These are phyloP conservation scores for Vanessa atalanta DNA, from an alignment of 1,140 invertebrate species.

Conservation along the genomic window DNA sequence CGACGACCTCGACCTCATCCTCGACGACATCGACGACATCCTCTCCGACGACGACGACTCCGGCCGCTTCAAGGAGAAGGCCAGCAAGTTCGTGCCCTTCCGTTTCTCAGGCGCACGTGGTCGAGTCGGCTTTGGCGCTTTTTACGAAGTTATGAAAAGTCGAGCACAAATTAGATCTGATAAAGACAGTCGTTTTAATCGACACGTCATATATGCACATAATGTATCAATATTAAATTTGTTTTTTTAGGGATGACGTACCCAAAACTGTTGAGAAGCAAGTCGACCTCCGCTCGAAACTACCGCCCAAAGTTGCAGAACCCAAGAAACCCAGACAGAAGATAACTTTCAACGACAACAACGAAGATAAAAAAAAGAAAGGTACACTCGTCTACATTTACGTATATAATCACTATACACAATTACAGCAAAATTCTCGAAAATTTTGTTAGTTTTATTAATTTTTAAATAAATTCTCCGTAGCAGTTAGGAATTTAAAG, in stretches of 20 bases:
- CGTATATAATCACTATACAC: background rate
- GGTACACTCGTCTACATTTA: conserved; percentile 31
- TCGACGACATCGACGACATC: conserved; percentile 71
- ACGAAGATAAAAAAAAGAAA: conserved; percentile 53
- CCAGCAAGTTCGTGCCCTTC: too few species aligned
- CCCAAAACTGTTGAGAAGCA: conserved; percentile 34
- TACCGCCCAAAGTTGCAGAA: conserved; percentile 47
- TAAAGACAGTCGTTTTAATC: too few species aligned
- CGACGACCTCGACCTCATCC: conserved; percentile 69
- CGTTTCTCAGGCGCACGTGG: too few species aligned
- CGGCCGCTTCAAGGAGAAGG: conserved; percentile 52
- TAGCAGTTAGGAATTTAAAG: background rate
- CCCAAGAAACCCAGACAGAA: conserved; percentile 52
- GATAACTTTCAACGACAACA: conserved; percentile 55
- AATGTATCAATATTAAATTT: too few species aligned
- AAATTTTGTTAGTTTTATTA: too few species aligned
- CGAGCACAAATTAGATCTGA: too few species aligned
- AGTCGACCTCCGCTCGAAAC: conserved; percentile 52
- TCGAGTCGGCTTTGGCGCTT: too few species aligned
- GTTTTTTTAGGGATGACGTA: conserved; percentile 35
- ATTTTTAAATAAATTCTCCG: too few species aligned
- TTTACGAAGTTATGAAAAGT: too few species aligned
- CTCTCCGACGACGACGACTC: conserved; percentile 68
- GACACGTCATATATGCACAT: too few species aligned
- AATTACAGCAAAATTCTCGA: background rate